A percentile compares a stretch with the other conserved stretches of the same genome.
Evolutionary conservation across 2,888 invertebrate genomes (phyloP).

Genomic region (Platerodrilus igneus): DNA sequence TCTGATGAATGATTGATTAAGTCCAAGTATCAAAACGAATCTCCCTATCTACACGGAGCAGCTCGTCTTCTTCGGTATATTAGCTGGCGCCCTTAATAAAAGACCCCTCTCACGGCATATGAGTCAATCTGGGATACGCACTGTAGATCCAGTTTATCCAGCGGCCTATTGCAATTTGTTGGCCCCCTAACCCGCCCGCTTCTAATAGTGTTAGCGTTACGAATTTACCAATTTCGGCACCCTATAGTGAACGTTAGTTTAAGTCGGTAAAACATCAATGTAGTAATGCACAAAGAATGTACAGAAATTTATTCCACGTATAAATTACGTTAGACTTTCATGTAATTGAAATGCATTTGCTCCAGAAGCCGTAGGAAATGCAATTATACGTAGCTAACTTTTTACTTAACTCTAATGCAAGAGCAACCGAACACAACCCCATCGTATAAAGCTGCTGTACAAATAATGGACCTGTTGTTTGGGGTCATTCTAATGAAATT

Average conservation of each 20-base stretch:
- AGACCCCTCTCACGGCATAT: conserved; percentile 34
- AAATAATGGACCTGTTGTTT: too few relatives aligned
- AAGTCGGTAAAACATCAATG: conserved; percentile 37
- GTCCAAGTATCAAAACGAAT: conserved; percentile 28
- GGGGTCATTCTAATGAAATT: too few relatives aligned
- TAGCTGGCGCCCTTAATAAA: conserved; percentile 38
- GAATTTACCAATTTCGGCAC: conserved; percentile 51
- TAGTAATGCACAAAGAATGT: conserved; percentile 48
- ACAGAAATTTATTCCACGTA: conserved; percentile 27
- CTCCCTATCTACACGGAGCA: conserved; percentile 27
- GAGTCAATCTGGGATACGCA: conserved; percentile 51
- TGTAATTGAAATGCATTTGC: conserved; percentile 45
- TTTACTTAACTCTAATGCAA: too few relatives aligned
- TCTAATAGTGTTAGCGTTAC: conserved; percentile 51
- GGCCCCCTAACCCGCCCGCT: conserved; percentile 21
- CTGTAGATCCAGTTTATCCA: conserved; percentile 47
- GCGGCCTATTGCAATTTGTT: conserved; percentile 46
- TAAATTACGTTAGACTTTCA: conserved; percentile 46
- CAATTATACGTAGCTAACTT: too few relatives aligned
- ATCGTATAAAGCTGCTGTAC: too few relatives aligned
- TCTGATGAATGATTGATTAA: conserved; percentile 41
- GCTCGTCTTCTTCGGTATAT: conserved; percentile 30
- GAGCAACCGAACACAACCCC: too few relatives aligned
- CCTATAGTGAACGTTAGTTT: conserved; percentile 45
- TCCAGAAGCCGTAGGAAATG: conserved; percentile 11